Conservation (phyloP, 2,888 invertebrate genomes). For the Ernsta delagoae region DNA sequence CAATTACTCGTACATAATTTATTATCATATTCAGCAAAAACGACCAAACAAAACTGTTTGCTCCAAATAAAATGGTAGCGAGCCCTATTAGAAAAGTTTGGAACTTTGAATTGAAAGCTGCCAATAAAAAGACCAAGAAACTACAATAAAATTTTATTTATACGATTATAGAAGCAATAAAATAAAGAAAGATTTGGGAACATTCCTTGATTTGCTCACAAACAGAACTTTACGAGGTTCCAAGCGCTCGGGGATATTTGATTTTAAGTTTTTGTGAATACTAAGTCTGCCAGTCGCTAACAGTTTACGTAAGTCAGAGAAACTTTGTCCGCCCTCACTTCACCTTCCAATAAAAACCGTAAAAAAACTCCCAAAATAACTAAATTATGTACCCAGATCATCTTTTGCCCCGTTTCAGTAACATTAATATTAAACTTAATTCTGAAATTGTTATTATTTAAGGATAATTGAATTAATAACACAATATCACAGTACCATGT, state of each 20-base stretch:
- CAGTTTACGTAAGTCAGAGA: background rate
- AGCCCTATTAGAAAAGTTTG: conserved; percentile 22
- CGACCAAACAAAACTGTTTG: conserved; percentile 1
- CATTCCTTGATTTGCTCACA: conserved; percentile 26
- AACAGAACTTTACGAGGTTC: conserved; percentile 21
- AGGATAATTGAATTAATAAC: too few species aligned
- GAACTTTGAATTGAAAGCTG: conserved; percentile 22
- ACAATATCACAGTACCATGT: too few species aligned
- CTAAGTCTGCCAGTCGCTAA: background rate
- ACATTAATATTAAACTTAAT: too few species aligned
- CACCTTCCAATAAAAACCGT: background rate
- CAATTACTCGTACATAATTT: too few species aligned
- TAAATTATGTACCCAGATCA: too few species aligned
- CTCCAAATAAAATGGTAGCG: conserved; percentile 4
- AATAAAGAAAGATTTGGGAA: conserved; percentile 8
- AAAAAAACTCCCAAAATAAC: background rate
- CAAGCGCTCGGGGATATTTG: conserved; percentile 14
- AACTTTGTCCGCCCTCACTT: background rate
- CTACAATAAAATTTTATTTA: conserved; percentile 33
- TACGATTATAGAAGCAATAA: conserved; percentile 24
- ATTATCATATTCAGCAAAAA: background rate
- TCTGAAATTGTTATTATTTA: too few species aligned
- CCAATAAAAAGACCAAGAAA: conserved; percentile 27
- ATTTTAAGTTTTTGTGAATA: conserved; percentile 29
- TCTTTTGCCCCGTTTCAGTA: too few species aligned